Base-by-base conservation (phyloP, 2,797 vertebrate species). In the Melanitta fusca region DNA sequence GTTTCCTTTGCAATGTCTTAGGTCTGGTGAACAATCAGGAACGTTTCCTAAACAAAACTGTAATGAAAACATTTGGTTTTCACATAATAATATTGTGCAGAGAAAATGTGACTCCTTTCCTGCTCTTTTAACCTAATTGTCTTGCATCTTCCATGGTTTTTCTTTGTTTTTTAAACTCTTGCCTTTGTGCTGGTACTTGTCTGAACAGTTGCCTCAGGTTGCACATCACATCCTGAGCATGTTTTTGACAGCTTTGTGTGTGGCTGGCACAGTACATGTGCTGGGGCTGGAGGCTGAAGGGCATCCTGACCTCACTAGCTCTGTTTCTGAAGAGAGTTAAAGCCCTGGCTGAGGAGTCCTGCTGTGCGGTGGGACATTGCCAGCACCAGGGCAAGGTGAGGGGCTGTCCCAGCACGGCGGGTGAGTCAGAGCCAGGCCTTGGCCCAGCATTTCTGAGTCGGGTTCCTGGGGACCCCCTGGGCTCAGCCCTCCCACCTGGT, bases 261-360 rank as follows among this genome's bases (percentile, higher is more conserved):
- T 8, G 17, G 7, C 32, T 18, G 36, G 30, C 71, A 14, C 13
- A 2, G 54, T 8, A 6, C 13, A 0, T 0, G 1, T 14, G 27
- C 11, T 17, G 54, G 36, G 22, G 24, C 3, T 12, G 38, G 41
- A 75, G 20, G 22, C 24, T 4, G 30, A 54, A 8, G 1, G 41
- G 41, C 65, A 41, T 43, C 72, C 80, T 43, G 56, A 32, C 53
- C 13, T 32, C 7, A 8, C 38, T 3, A 16, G 22, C 41, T 74
- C 28, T 69, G 58, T 68, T 38, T 64, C 0, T 0, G 34, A 54
- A 49, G 20, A 47, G 45, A 47, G 45, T 21, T 47, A 47, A 47
- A 21, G 45, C 20, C 45, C 20, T 21, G 20, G 11, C 20, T 10
- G 19, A 47, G 45, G 45, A 47, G 20, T 47, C 20, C 45, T 47